These are phyloP conservation scores for Cotesia typhae DNA, from an alignment of 1,140 invertebrate genomes.

Conservation along the genomic window DNA sequence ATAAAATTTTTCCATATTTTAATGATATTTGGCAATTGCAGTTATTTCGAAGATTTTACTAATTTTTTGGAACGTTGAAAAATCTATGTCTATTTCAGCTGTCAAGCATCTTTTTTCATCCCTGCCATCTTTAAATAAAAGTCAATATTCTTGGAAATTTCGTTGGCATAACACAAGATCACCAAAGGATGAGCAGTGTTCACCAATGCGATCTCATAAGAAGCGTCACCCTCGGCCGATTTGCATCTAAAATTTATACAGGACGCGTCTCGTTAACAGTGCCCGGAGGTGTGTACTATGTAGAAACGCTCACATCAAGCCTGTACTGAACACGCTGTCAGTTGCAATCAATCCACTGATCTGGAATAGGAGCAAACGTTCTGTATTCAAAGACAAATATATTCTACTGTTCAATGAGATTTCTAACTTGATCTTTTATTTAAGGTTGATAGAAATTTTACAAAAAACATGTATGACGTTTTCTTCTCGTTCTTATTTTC, in stretches of 20 bases:
- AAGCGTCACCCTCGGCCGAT: constrained; percentile 21
- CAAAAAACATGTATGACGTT: not conserved
- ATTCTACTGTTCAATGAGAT: constrained; percentile 7
- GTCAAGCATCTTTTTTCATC: no score
- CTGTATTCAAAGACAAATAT: constrained; percentile 24
- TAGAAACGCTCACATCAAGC: not conserved
- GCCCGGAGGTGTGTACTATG: constrained; percentile 15
- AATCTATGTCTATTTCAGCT: no score
- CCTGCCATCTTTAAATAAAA: no score
- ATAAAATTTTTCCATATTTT: no score
- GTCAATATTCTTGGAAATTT: not conserved
- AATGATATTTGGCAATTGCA: no score
- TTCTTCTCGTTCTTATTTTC: not conserved
- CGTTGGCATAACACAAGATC: not conserved
- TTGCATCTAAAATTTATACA: constrained; percentile 38
- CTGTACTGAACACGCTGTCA: constrained; percentile 29
- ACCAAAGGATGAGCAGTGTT: constrained; percentile 14
- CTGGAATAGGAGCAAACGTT: constrained; percentile 28
- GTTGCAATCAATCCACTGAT: constrained; percentile 36
- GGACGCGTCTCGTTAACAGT: constrained; percentile 35
- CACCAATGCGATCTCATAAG: constrained; percentile 30
- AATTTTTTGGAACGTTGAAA: no score
- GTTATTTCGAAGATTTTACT: no score
- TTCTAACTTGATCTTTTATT: constrained; percentile 4
- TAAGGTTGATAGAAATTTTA: not conserved